Conservation (phyloP, 2,113 vertebrate genomes). For the Hiodon alosoides region DNA sequence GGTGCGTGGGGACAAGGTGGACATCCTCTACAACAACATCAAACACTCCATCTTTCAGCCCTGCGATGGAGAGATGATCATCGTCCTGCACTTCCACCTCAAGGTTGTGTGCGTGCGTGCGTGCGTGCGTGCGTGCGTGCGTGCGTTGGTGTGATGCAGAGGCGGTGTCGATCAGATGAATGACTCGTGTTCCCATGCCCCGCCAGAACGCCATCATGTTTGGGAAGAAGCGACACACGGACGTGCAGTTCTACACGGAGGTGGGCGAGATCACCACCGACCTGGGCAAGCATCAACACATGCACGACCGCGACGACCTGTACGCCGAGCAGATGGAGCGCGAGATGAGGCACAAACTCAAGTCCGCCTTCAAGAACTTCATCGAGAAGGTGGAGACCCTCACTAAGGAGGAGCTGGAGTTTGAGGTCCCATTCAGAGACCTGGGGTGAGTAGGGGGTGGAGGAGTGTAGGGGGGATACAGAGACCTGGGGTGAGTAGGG, state of each 20-base stretch:
- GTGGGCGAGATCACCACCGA: constrained; percentile 95
- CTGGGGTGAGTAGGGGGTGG: constrained; percentile 82
- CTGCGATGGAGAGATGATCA: constrained; percentile 97
- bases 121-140: not conserved
- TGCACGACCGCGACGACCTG: constrained; percentile 92
- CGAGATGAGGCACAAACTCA: constrained; percentile 94
- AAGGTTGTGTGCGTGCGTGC: no score
- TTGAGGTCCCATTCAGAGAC: constrained; percentile 82
- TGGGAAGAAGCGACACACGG: constrained; percentile 86
- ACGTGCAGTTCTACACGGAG: constrained; percentile 95
- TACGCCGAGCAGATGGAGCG: constrained; percentile 95
- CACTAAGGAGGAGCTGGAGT: constrained; percentile 90
- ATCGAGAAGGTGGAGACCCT: constrained; percentile 93
- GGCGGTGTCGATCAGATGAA: no score
- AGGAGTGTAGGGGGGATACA: no score
- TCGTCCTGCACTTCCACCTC: constrained; percentile 91
- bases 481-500: constrained; percentile 84
- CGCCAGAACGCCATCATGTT: constrained; percentile 94
- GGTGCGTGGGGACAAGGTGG: constrained; percentile 88
- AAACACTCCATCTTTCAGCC: constrained; percentile 92
- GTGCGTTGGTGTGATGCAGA: no score
- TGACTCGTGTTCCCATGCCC: no score
- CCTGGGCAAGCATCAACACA: constrained; percentile 91
- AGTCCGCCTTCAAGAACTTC: constrained; percentile 95
- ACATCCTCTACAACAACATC: constrained; percentile 95